phyloP scores from a whole-genome alignment of 2,888 invertebrate genomes.

The Athrips mouffetella region DNA sequence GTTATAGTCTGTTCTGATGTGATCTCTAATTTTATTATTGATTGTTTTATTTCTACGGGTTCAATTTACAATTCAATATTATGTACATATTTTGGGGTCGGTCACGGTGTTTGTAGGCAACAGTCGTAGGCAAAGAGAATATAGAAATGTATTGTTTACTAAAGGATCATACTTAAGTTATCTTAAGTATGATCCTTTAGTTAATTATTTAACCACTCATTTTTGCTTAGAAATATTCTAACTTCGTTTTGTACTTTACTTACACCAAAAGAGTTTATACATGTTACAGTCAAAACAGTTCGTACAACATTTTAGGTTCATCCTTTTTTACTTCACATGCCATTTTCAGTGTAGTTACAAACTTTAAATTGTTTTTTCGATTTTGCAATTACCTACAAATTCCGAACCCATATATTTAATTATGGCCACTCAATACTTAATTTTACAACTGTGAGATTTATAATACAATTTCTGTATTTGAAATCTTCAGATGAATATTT shows the following conservation, averaged over 20 bases:
- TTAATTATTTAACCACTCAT: too few relatives aligned
- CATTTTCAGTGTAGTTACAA: too few relatives aligned
- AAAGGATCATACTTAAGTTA: background rate
- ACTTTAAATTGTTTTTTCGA: too few relatives aligned
- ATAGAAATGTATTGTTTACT: background rate
- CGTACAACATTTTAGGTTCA: too few relatives aligned
- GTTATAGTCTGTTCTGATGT: constrained; percentile 64
- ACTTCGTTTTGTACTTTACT: too few relatives aligned
- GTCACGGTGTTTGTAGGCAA: constrained; percentile 33
- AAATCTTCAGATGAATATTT: constrained; percentile 33
- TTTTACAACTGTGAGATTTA: too few relatives aligned
- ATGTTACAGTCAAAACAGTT: too few relatives aligned
- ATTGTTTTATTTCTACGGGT: constrained; percentile 61
- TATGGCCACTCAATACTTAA: constrained; percentile 76
- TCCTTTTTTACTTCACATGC: too few relatives aligned
- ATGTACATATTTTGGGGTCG: constrained; percentile 61
- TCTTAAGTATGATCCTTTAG: too few relatives aligned
- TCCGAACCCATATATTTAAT: constrained; percentile 43
- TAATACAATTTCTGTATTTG: constrained; percentile 36
- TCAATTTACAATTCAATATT: constrained; percentile 64
- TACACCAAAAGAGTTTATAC: too few relatives aligned
- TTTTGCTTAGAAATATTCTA: too few relatives aligned
- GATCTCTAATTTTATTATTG: constrained; percentile 59
- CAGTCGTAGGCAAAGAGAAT: background rate
- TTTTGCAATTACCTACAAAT: constrained; percentile 35